These are phyloP conservation scores for Mythimna impura DNA, from an alignment of 2,888 invertebrate genomes.

Conservation along the genomic window DNA sequence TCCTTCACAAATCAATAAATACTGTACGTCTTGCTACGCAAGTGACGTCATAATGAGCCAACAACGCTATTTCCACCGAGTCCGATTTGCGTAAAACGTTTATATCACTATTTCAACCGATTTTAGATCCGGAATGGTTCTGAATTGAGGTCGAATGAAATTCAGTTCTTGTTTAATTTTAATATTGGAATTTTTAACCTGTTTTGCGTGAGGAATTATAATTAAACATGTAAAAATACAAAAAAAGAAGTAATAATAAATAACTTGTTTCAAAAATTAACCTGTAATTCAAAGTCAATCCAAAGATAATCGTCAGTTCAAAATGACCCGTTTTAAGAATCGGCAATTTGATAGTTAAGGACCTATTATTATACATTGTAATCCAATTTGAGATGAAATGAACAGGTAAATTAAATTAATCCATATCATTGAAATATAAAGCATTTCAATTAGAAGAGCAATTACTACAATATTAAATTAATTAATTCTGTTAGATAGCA, in stretches of 20 bases:
- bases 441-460: neutral
- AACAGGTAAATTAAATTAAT: too few relatives aligned
- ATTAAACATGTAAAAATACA: too few relatives aligned
- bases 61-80: slow-evolving; percentile 48
- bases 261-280: too few relatives aligned
- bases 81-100: slow-evolving; percentile 47
- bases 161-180: slow-evolving; percentile 17
- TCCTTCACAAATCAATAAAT: slow-evolving; percentile 31
- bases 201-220: too few relatives aligned
- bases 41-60: slow-evolving; percentile 43
- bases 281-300: too few relatives aligned
- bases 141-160: slow-evolving; percentile 25
- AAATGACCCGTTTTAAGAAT: too few relatives aligned
- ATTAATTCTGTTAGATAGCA: neutral
- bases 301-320: too few relatives aligned
- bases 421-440: too few relatives aligned
- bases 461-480: neutral
- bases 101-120: slow-evolving; percentile 45
- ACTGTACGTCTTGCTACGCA: slow-evolving; percentile 3
- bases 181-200: slow-evolving; percentile 1
- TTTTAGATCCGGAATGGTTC: slow-evolving; percentile 46
- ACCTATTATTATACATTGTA: too few relatives aligned
- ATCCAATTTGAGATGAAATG: too few relatives aligned
- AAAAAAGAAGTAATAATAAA: too few relatives aligned
- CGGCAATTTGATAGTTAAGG: too few relatives aligned